Base-by-base conservation (phyloP, 2,113 vertebrate genomes). In the Columbina picui region DNA sequence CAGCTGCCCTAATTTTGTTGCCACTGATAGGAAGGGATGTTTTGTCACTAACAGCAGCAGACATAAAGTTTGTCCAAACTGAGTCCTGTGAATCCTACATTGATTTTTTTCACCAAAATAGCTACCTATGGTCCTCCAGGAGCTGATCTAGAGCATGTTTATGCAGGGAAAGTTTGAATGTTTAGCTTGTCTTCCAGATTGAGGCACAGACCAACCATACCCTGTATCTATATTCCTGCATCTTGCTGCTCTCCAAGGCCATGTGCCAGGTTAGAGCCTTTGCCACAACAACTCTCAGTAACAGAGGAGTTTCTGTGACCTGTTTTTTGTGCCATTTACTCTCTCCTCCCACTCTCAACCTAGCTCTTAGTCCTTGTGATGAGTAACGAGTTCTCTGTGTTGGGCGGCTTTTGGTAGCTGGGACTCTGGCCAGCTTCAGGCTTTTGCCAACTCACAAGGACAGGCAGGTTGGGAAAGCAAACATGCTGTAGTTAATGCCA, bases 401-500 rank as follows among this genome's bases (percentile, higher is more conserved):
- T 77, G 74, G 59, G 78, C 50, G 73, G 81, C 43, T 76, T 95
- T 83, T 96, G 89, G 65, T 94, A 61, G 43, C 57, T 87, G 93
- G 91, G 84, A 64, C 15, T 79, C 34, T 29, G 67, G 49, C 87
- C 87, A 96, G 41, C 57, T 76, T 89, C 70, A 79, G 55, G 45
- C 25, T 89, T 94, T 84, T 89, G 89, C 89, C 87, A 87, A 23
- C 80, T 88, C 29, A 1, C 74, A 75, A 90, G 91, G 93, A 89
- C 81, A 41, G 69, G 53, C 87, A 94, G 70, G 77, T 27, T 96
- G 89, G 78, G 87, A 91, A 89, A 94, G 91, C 81, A 94, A 95
- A 56, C 80, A 81, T 68, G 45, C 45, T 29, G 45, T 34, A 63
- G 57, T 45, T 79, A 76, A 38, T 94, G 89, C 65, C 93, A 95